Evolutionary conservation across 2,113 vertebrate genomes (phyloP), one percentile per base, ranked within the genome.

Genomic region (Hippocampus mohnikei): DNA sequence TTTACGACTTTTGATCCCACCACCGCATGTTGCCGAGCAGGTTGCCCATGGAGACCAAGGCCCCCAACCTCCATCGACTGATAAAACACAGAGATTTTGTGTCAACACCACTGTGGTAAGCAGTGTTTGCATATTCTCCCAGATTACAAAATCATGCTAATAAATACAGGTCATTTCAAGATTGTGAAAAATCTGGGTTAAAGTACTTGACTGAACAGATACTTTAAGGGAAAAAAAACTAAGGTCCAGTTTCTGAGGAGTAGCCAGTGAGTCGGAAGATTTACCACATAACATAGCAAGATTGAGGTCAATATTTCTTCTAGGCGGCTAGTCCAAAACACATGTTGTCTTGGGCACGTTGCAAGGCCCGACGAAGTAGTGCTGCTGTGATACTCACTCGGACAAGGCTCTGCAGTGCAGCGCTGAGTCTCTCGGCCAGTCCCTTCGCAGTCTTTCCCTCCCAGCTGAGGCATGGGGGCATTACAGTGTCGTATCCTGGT

Each of bases 401-500:
- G 95, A 83, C 97, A 99, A 0, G 96, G 96, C 8, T 62, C 44
- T 15, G 94, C 94, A 80, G 95, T 91, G 79, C 97, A 99, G 74
- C 90, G 84, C 74, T 94, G 94, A 0, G 97, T 99, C 90, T 98
- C 97, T 8, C 97, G 92, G 6, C 97, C 97, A 3, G 82, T 93
- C 27, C 96, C 97, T 60, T 93, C 92, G 58, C 96, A 98, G 87
- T 91, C 92, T 85, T 92, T 94, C 71, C 96, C 97, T 0, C 95
- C 96, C 85, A 99, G 91, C 82, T 99, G 97, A 2, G 97, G 97
- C 40, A 97, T 89, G 0, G 97, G 96, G 8, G 97, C 94, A 42
- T 99, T 99, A 90, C 97, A 99, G 87, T 98, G 95, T 2, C 97
- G 94, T 68, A 99, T 97, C 71, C 96, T 94, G 0, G 97, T 98